phyloP scores from a whole-genome alignment of 1,140 invertebrate genomes.

The Pemphigus obesinymphae region DNA sequence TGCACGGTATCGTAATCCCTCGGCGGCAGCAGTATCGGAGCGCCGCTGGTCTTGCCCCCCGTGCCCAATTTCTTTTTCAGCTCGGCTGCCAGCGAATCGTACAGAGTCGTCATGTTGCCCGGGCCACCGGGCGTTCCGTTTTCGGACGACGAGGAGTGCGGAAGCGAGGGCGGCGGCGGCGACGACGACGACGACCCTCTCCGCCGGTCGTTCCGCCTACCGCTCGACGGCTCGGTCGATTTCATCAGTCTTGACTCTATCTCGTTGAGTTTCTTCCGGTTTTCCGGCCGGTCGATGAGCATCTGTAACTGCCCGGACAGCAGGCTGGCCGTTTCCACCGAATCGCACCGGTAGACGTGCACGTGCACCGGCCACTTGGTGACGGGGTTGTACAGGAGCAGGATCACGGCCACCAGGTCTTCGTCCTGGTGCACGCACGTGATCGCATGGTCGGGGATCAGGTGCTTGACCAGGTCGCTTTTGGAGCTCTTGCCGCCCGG shows the following conservation, averaged over 20 bases:
- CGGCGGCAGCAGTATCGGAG: constrained; percentile 79
- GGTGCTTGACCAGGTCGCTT: constrained; percentile 76
- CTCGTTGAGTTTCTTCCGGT: constrained; percentile 76
- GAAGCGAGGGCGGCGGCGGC: constrained; percentile 37
- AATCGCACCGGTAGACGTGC: constrained; percentile 93
- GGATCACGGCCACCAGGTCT: constrained; percentile 84
- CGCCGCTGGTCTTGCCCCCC: constrained; percentile 56
- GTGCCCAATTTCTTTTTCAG: constrained; percentile 74
- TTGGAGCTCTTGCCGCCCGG: constrained; percentile 50
- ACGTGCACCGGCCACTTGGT: constrained; percentile 85
- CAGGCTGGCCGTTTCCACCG: constrained; percentile 82
- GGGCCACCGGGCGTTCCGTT: not conserved
- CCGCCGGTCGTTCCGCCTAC: constrained; percentile 57
- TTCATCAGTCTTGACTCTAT: constrained; percentile 61
- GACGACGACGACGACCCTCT: constrained; percentile 49
- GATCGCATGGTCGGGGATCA: constrained; percentile 89
- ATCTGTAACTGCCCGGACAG: constrained; percentile 75
- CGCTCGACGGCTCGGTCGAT: not conserved
- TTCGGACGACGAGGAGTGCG: constrained; percentile 20
- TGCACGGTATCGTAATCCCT: constrained; percentile 89
- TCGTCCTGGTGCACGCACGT: constrained; percentile 81
- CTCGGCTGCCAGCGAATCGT: constrained; percentile 88
- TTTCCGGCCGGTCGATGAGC: constrained; percentile 77
- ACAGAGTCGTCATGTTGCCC: constrained; percentile 55
- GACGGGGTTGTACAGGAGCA: constrained; percentile 84